Conservation (phyloP, 2,888 invertebrate genomes). For the Cheilosia impressa region DNA sequence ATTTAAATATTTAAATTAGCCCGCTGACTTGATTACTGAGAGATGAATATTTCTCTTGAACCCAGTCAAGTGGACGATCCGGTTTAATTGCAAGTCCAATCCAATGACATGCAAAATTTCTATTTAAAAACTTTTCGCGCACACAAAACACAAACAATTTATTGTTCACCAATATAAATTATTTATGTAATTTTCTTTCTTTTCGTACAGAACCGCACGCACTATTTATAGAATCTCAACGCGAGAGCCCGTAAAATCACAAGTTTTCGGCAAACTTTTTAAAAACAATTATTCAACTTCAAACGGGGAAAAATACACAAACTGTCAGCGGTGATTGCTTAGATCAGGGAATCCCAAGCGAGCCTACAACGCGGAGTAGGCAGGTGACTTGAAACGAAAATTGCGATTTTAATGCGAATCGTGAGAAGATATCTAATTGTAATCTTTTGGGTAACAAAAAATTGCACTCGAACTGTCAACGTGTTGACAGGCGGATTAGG, state of each 20-base stretch:
- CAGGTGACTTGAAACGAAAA: constrained; percentile 10
- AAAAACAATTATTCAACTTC: constrained; percentile 10
- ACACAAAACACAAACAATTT: constrained; percentile 1
- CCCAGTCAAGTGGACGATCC: constrained; percentile 46
- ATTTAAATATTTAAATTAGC: constrained; percentile 52
- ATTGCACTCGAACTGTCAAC: constrained; percentile 48
- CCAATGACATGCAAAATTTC: constrained; percentile 19
- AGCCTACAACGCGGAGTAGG: not conserved
- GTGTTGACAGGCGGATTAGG: constrained; percentile 18
- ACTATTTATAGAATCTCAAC: constrained; percentile 44
- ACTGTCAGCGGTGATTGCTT: constrained; percentile 15
- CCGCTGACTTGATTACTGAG: not conserved
- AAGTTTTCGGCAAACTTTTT: not conserved
- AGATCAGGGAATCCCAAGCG: not conserved
- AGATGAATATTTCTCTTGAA: constrained; percentile 37
- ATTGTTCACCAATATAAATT: constrained; percentile 7
- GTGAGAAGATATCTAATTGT: constrained; percentile 35
- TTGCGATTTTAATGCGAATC: constrained; percentile 18
- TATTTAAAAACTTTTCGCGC: constrained; percentile 1
- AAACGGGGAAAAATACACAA: constrained; percentile 18
- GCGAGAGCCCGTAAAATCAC: not conserved
- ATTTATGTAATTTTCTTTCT: constrained; percentile 20
- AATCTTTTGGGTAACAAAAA: constrained; percentile 26
- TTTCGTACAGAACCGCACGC: constrained; percentile 2
- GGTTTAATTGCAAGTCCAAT: constrained; percentile 49